Conservation (phyloP, 2,113 vertebrate genomes). For the Neogale vison region DNA sequence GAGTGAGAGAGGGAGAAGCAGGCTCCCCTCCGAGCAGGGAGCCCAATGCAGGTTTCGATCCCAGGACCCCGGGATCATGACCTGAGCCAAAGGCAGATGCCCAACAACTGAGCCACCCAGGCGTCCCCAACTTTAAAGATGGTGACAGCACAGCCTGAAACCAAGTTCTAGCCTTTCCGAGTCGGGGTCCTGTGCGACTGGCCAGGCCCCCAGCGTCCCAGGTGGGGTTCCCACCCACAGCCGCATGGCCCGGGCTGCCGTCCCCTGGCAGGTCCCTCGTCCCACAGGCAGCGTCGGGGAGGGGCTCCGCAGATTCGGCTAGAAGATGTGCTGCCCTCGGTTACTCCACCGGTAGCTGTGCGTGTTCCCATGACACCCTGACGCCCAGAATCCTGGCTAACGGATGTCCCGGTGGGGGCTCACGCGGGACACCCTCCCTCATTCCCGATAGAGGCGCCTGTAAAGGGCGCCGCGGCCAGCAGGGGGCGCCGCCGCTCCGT, state of each 20-base stretch:
- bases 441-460: accelerated
- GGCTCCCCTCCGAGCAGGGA: too few species aligned
- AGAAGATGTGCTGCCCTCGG: background rate
- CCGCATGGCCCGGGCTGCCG: background rate
- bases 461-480: background rate
- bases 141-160: background rate
- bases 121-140: background rate
- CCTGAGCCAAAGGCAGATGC: too few species aligned
- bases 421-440: accelerated
- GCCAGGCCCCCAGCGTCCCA: background rate
- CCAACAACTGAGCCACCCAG: too few species aligned
- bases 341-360: background rate
- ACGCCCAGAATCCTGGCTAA: background rate
- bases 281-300: accelerated
- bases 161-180: background rate
- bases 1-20: too few species aligned
- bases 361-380: background rate
- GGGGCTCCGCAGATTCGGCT: background rate
- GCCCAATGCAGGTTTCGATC: too few species aligned
- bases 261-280: accelerated
- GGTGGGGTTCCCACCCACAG: too few species aligned
- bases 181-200: accelerated
- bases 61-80: too few species aligned
- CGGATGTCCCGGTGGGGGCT: background rate
- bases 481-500: background rate